Evolutionary conservation across 2,888 invertebrate genomes (phyloP), one percentile per base, ranked within the genome.

Genomic region (Athripsodes cinereus): DNA sequence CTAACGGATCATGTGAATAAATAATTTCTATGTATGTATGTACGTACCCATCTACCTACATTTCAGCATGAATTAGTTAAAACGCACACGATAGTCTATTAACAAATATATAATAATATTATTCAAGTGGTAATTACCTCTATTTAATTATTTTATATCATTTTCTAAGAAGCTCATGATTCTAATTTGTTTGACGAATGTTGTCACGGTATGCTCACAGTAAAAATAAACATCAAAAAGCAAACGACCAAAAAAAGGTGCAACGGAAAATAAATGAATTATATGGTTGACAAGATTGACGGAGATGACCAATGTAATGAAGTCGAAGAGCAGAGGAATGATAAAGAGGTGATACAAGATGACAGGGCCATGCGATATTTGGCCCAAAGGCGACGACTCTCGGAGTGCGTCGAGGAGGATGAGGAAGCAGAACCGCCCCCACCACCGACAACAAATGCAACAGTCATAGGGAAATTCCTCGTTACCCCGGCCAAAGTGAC

Each of bases 321-420:
- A 22, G 56, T 52, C 26, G 48, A 57, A 16, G 48, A n/a, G 11
- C 50, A 57, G 40, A 47, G 11, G 16, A 53, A 54, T 21, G 44
- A 26, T 40, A 51, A 54, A 22, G 47, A 57, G 20, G 53, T 47
- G 49, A 51, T 48, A 20, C 22, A 56, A 26, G 48, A 31, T 20
- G 51, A 52, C 2, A 40, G 48, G 20, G 47, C 56, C 19, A 72
- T 68, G 62, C 69, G 74, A 50, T 71, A 81, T 35, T 83, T 79
- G 66, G 75, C 76, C 57, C 83, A 82, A 66, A 77, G 85, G 3
- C 77, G 88, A 26, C 81, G 91, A 13, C 72, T 91, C 63, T 91
- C 90, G 2, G 90, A 91, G 72, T 91, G 91, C 70, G 82, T 87
- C 60, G 91, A 91, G 70, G 91, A 91, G 73, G 91, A 91, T 67